Evolutionary conservation across 2,113 vertebrate species (phyloP).

Genomic region (Pogona vitticeps): DNA sequence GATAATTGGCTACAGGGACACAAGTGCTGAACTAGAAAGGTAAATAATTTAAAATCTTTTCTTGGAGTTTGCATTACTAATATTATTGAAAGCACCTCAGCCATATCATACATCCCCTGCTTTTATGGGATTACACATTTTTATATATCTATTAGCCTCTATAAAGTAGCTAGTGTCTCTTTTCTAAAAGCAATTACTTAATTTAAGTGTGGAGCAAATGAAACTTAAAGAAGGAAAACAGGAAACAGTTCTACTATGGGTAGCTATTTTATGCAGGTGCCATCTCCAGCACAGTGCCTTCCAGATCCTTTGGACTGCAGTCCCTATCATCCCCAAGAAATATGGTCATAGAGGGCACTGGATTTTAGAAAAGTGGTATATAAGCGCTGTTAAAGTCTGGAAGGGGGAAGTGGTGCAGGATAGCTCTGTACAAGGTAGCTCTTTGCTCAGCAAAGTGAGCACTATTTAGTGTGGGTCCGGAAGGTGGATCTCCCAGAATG

Average conservation of each 20-base stretch:
- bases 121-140: constrained; percentile 52
- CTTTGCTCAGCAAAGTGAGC: too few relatives aligned
- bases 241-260: neutral
- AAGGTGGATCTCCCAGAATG: too few relatives aligned
- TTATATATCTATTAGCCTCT: constrained; percentile 24
- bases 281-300: neutral
- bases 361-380: neutral
- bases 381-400: too few relatives aligned
- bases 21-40: constrained; percentile 81
- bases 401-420: too few relatives aligned
- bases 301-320: neutral
- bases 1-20: constrained; percentile 81
- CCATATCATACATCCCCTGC: constrained; percentile 35
- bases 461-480: too few relatives aligned
- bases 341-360: neutral
- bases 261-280: neutral
- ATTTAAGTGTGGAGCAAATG: neutral
- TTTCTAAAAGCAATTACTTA: neutral
- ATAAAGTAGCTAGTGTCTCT: constrained; percentile 24
- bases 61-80: constrained; percentile 52
- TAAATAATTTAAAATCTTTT: constrained; percentile 82
- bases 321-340: neutral
- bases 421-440: too few relatives aligned
- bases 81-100: constrained; percentile 43
- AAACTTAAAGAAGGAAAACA: neutral